Conservation (phyloP, 2,113 vertebrate species). For the Seriola aureovittata region DNA sequence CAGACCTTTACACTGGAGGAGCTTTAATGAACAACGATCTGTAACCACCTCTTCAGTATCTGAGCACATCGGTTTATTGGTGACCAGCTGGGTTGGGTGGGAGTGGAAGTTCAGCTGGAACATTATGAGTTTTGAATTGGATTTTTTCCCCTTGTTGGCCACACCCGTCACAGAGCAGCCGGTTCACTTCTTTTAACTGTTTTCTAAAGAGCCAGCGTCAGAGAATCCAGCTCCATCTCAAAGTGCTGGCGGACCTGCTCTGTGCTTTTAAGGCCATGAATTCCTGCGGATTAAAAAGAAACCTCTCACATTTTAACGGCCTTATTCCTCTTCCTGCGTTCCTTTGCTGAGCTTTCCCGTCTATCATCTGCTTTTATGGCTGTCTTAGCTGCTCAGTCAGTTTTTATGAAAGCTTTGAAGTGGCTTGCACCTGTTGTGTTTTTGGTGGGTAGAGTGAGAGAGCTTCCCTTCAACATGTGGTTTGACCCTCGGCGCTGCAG, state of each 20-base stretch:
- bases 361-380: constrained; percentile 25
- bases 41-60: neutral
- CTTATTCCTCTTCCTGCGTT: neutral
- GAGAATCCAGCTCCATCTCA: constrained; percentile 5
- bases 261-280: constrained; percentile 38
- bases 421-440: constrained; percentile 56
- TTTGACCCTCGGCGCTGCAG: constrained; percentile 33
- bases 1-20: no score
- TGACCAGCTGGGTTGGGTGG: neutral
- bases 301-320: constrained; percentile 34
- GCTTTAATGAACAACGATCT: neutral
- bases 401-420: constrained; percentile 52
- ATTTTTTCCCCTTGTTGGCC: neutral
- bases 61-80: neutral
- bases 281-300: constrained; percentile 53
- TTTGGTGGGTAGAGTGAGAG: neutral
- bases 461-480: neutral
- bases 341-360: neutral
- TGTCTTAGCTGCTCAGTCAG: constrained; percentile 8
- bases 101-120: neutral
- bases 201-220: constrained; percentile 17
- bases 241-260: constrained; percentile 16
- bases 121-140: neutral
- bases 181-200: neutral
- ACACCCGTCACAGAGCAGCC: constrained; percentile 11